Evolutionary conservation across 2,113 vertebrate species (phyloP).

Genomic region (Lophotis ruficrista): DNA sequence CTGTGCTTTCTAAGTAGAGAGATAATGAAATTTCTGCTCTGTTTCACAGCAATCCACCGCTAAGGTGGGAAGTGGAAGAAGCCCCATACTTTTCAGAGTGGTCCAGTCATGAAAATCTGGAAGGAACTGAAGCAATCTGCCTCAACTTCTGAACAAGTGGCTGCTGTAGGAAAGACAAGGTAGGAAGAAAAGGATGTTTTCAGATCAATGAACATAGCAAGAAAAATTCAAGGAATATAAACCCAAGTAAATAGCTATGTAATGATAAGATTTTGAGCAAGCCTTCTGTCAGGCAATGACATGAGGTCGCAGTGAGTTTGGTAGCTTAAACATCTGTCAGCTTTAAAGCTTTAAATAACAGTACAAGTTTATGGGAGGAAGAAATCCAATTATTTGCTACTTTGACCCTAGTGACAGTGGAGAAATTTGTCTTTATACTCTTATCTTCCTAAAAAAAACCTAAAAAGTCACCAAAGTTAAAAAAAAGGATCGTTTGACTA

Average conservation of each 20-base stretch:
- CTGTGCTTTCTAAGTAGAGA: not conserved
- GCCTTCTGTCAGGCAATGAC: not conserved
- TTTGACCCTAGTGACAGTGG: not conserved
- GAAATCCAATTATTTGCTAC: not conserved
- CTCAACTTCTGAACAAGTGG: not conserved
- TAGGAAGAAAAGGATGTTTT: not conserved
- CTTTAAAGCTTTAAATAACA: not conserved
- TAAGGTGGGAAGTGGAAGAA: not conserved
- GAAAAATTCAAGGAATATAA: not conserved
- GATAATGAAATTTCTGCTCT: not conserved
- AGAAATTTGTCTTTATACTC: not conserved
- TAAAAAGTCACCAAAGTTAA: not conserved
- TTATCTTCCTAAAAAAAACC: not conserved
- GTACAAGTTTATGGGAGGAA: not conserved
- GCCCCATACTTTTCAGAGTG: not conserved
- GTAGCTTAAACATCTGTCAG: not conserved
- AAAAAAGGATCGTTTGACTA: not conserved
- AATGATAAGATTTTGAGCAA: not conserved
- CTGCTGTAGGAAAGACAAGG: not conserved
- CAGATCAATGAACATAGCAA: not conserved
- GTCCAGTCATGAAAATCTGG: not conserved
- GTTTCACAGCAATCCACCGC: not conserved
- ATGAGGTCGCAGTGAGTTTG: not conserved
- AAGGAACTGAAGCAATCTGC: not conserved
- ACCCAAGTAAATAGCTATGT: not conserved